Base-by-base conservation (phyloP, 23 tunicate genomes). In the Ascidia mentula region DNA sequence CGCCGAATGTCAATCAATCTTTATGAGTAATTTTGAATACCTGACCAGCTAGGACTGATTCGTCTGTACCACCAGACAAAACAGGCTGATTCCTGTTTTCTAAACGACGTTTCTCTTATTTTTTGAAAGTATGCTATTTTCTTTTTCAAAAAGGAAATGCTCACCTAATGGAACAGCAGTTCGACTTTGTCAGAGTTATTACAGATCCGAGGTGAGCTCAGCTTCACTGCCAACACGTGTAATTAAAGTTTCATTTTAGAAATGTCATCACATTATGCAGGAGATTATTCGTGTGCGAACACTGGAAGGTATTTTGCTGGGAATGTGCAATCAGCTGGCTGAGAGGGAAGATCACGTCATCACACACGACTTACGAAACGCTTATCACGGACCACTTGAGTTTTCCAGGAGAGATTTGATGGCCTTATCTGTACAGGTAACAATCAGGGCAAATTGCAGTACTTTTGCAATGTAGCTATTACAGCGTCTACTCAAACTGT, bases 251-350 rank as follows among this genome's bases (percentile, higher is more conserved):
- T 12, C 53, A 9, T 42, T 42, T 42, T 12, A 42, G 15, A 42
- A 9, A 12, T 42, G 15, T 42, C 53, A 12, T 12, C 53, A 42
- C 12, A 42, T 42, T 42, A 42, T 53, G 12, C 65, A 53, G 65
- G 65, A 53, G 24, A 26, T 53, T 1, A 5, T 53, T 20, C 22
- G 24, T 3, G 65, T 20, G 13, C 65, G 13, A 3, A 20, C 65
- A 3, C 13, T 53, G 65, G 73, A 45, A 20, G 35, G 42, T 20
- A 5, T 92, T 26, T 18, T 92, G 70, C 77, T 83, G 84, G 97
- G 97, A 3, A 87, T 92, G 97, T 69, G 81, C 18, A 79, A 85
- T 75, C 97, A 92, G 78, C 76, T 92, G 0, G 82, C 88, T 2
- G 97, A 92, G 36, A 65, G 40, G 40, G 97, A 87, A 37, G 97